These are phyloP conservation scores for Opisthograptis luteolata DNA, from an alignment of 2,888 invertebrate species.

Conservation along the genomic window DNA sequence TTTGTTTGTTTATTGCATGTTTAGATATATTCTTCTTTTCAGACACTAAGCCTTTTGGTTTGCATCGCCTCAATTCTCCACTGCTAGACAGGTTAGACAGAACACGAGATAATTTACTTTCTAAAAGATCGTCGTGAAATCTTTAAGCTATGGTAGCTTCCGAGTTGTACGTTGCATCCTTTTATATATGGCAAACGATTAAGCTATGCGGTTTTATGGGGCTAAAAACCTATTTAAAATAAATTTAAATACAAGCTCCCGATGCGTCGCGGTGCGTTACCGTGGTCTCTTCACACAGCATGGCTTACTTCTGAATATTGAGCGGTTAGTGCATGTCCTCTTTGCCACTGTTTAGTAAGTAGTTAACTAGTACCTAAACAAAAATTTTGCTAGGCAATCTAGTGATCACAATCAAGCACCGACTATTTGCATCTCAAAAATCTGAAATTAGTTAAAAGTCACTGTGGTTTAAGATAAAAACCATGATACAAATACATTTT, in stretches of 20 bases:
- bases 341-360: slow-evolving; percentile 3
- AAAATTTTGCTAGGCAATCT: slow-evolving; percentile 44
- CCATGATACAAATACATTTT: too few relatives aligned
- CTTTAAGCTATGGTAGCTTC: too few relatives aligned
- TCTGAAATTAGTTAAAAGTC: slow-evolving; percentile 45
- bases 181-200: too few relatives aligned
- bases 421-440: slow-evolving; percentile 61
- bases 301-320: slow-evolving; percentile 38
- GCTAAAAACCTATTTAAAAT: slow-evolving; percentile 5
- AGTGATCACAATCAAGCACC: slow-evolving; percentile 53
- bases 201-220: too few relatives aligned
- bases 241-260: slow-evolving; percentile 48
- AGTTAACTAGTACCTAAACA: slow-evolving; percentile 34
- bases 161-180: too few relatives aligned
- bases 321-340: neutral
- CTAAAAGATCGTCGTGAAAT: too few relatives aligned
- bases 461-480: neutral
- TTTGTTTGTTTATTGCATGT: neutral
- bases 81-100: too few relatives aligned
- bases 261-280: too few relatives aligned
- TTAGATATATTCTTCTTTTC: neutral
- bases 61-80: neutral
- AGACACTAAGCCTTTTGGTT: neutral
- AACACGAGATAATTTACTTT: too few relatives aligned
- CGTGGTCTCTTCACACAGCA: slow-evolving; percentile 61